Evolutionary conservation across 2,888 invertebrate genomes (phyloP), one percentile per base, ranked within the genome.

Genomic region (Pristionchus arcanus): DNA sequence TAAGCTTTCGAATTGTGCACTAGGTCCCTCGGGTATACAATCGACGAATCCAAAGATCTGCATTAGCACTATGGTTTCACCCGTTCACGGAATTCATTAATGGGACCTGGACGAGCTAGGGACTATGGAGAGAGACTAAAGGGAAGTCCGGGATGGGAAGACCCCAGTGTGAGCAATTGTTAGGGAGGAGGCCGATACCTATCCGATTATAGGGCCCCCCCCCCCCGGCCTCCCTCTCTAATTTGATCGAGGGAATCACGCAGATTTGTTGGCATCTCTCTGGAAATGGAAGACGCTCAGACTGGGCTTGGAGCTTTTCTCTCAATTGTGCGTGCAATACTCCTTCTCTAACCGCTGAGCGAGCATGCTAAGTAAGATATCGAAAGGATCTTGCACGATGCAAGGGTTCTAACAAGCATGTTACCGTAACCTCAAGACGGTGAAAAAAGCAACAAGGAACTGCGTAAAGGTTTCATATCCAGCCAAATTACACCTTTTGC

Each of bases 121-220:
- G 42, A 49, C 42, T 49, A 49, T 49, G 4, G 42, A 49, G 55
- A 11, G 13, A 21, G 21, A 21, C 21, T 55, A 55, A 21, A 34
- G 74, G 37, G 74, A 74, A 74, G 25, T 37, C 74, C 7, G 21
- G 11, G 37, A 74, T 37, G 37, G 74, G 74, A 74, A 74, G 74
- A 37, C 74, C 21, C 21, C 34, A 28, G 68, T 31, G 68, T 31
- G 68, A 34, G 37, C 37, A 42, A 74, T 21, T 37, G 21, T 37
- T 37, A 37, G 21, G 25, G 37, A 42, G n/a, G 74, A 42, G 74
- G 74, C 74, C 74, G 74, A 74, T 74, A 37, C 37, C 37, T 74
- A 74, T 74, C 74, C 37, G 37, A 74, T 74, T 74, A 74, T 37
- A 68, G 63, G 25, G 25, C 4, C 59, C 59, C 63, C 9, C n/a